phyloP scores from a whole-genome alignment of 2,113 vertebrate genomes.

The Laticauda colubrina region DNA sequence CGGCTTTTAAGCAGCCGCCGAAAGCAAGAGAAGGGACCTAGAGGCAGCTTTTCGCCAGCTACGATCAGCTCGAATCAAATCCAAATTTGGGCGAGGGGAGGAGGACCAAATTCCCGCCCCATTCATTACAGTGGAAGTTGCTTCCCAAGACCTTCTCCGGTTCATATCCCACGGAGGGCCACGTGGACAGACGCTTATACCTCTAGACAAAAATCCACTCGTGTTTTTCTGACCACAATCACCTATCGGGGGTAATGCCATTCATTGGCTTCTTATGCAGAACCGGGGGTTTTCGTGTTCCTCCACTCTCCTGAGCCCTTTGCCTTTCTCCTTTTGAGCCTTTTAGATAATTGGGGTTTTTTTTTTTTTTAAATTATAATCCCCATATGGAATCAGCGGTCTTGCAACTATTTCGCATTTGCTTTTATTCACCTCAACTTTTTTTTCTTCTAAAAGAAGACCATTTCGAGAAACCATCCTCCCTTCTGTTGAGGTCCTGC shows the following conservation, averaged over 20 bases:
- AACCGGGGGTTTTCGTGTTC: neutral
- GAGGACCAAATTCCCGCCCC: neutral
- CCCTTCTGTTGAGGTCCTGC: neutral
- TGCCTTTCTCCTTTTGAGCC: neutral
- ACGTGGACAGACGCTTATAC: neutral
- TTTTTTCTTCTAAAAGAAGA: neutral
- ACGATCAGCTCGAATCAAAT: neutral
- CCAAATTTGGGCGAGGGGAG: too few relatives aligned
- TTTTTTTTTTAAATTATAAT: constrained; percentile 15
- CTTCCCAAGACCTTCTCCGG: neutral
- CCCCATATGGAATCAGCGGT: neutral
- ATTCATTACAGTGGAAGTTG: neutral
- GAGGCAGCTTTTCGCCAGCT: neutral
- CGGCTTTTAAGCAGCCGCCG: constrained; percentile 37
- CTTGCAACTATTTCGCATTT: neutral
- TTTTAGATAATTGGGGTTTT: neutral
- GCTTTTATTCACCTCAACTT: constrained; percentile 14
- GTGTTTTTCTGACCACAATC: neutral
- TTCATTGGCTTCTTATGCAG: neutral
- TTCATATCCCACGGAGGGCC: neutral
- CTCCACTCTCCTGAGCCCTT: neutral
- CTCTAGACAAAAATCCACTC: neutral
- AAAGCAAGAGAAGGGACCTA: too few relatives aligned
- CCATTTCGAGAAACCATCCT: neutral
- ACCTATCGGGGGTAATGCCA: neutral